phyloP scores from a whole-genome alignment of 2,113 vertebrate genomes.

The Psettodes erumei region DNA sequence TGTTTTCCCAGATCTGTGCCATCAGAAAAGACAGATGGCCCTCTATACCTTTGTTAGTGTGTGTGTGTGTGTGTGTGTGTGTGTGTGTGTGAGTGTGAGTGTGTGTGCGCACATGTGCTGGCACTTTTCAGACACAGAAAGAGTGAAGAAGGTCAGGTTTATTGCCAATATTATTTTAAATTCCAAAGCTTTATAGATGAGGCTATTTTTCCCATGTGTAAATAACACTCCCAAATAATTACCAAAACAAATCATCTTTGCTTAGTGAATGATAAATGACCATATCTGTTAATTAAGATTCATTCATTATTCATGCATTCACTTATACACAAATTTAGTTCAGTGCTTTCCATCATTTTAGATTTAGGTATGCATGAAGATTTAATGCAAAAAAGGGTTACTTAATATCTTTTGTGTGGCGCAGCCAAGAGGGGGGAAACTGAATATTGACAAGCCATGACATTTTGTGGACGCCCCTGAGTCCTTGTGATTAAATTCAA shows the following conservation, averaged over 20 bases:
- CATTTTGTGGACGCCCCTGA: slow-evolving; percentile 64
- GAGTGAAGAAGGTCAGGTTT: slow-evolving; percentile 27
- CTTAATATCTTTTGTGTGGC: slow-evolving; percentile 68
- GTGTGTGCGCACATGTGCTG: slow-evolving; percentile 25
- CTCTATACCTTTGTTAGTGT: slow-evolving; percentile 59
- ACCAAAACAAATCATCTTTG: not conserved
- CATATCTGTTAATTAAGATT: slow-evolving; percentile 43
- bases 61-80: slow-evolving; percentile 34
- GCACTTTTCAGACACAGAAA: not conserved
- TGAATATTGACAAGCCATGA: slow-evolving; percentile 53
- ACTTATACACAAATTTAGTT: slow-evolving; percentile 59
- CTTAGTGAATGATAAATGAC: slow-evolving; percentile 53
- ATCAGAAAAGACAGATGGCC: slow-evolving; percentile 79
- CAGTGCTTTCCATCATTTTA: slow-evolving; percentile 66
- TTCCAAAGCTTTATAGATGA: slow-evolving; percentile 16
- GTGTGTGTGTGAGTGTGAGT: slow-evolving; percentile 29
- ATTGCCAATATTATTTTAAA: slow-evolving; percentile 28
- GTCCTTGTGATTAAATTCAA: slow-evolving; percentile 67
- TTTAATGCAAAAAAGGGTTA: slow-evolving; percentile 60
- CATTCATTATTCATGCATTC: slow-evolving; percentile 75
- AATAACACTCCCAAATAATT: slow-evolving; percentile 11
- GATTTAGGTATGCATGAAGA: slow-evolving; percentile 75
- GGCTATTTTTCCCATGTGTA: not conserved
- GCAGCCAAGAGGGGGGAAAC: slow-evolving; percentile 22
- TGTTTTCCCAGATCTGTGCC: slow-evolving; percentile 67